phyloP scores from a whole-genome alignment of 1,140 invertebrate genomes.

The Cydia pomonella region DNA sequence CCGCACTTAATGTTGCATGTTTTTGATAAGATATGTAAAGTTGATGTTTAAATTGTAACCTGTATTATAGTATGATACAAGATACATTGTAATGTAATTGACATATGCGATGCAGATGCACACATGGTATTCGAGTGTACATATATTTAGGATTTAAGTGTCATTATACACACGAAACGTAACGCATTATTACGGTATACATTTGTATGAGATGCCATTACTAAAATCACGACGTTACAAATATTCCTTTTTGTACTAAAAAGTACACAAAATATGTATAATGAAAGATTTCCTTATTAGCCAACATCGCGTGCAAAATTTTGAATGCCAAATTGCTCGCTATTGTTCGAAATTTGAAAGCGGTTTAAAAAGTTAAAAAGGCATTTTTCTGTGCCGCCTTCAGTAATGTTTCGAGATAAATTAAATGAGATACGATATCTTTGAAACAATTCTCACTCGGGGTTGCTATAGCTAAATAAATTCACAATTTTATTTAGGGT shows the following conservation, averaged over 20 bases:
- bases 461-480: slow-evolving; percentile 29
- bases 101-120: not conserved
- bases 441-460: not conserved
- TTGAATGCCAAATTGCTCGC: not conserved
- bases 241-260: not conserved
- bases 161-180: not conserved
- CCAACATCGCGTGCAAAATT: slow-evolving; percentile 20
- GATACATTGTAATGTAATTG: not conserved
- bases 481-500: slow-evolving; percentile 33
- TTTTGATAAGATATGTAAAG: too few relatives aligned
- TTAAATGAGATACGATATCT: slow-evolving; percentile 1
- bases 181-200: not conserved
- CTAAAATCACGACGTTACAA: not conserved
- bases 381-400: not conserved
- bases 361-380: slow-evolving; percentile 17
- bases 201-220: slow-evolving; percentile 6
- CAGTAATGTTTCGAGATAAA: not conserved
- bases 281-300: not conserved
- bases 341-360: slow-evolving; percentile 26
- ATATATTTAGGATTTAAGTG: not conserved
- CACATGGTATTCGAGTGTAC: not conserved
- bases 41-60: too few relatives aligned
- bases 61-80: too few relatives aligned
- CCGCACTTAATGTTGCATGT: too few relatives aligned
- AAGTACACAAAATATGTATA: not conserved